Evolutionary conservation across 2,888 invertebrate genomes (phyloP).

Genomic region (Aethes cnicana): DNA sequence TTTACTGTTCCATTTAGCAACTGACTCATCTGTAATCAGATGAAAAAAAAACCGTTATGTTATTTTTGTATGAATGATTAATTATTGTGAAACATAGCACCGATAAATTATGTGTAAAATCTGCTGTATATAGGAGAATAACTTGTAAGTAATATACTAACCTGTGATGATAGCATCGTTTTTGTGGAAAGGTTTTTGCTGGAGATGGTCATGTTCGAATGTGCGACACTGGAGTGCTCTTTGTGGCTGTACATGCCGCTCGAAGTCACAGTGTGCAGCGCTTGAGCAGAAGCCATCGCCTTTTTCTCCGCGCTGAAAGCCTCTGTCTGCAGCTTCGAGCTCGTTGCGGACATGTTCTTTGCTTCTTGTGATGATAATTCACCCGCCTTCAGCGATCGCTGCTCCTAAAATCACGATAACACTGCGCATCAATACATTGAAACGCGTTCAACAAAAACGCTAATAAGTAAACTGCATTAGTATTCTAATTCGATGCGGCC

Average conservation of each 20-base stretch:
- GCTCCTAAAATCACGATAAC: conserved; percentile 84
- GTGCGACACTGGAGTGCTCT: conserved; percentile 86
- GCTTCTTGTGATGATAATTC: conserved; percentile 93
- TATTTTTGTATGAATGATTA: not conserved
- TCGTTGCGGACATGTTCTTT: conserved; percentile 91
- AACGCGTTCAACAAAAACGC: conserved; percentile 17
- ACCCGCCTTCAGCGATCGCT: conserved; percentile 90
- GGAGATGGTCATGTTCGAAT: conserved; percentile 90
- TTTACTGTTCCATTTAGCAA: conserved; percentile 85
- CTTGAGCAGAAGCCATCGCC: conserved; percentile 87
- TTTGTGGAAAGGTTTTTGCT: conserved; percentile 88
- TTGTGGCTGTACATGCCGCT: conserved; percentile 90
- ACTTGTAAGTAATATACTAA: no score
- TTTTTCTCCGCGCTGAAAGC: conserved; percentile 93
- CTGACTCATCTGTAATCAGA: conserved; percentile 83
- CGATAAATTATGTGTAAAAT: no score
- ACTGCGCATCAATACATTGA: conserved; percentile 16
- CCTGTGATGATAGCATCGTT: conserved; percentile 82
- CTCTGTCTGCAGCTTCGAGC: conserved; percentile 92
- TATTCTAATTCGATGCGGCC: conserved; percentile 29
- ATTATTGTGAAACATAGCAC: not conserved
- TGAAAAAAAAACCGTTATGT: conserved; percentile 6
- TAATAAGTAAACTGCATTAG: conserved; percentile 20
- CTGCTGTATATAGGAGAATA: no score
- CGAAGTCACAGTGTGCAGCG: conserved; percentile 90